Percentiles rank a stretch among this genome's conserved stretches.
Evolutionary conservation across 2,113 vertebrate species (phyloP).

Genomic region (Macaca nemestrina): DNA sequence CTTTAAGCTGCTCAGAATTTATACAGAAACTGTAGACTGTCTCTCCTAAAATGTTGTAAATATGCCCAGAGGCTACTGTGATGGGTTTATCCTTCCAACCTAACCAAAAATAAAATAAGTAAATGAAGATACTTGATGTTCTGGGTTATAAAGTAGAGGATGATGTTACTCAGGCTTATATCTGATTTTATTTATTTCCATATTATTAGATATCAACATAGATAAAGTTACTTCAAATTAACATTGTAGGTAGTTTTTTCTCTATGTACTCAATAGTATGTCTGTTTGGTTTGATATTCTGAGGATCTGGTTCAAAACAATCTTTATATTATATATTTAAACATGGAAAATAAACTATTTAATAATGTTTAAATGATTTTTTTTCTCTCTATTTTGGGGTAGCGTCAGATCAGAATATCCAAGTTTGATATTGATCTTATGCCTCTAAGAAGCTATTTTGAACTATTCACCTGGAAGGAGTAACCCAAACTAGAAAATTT

Average conservation of each 20-base stretch:
- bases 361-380: neutral
- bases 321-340: constrained; percentile 17
- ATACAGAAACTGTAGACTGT: constrained; percentile 73
- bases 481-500: neutral
- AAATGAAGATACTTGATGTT: constrained; percentile 16
- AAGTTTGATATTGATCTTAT: neutral
- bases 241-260: neutral
- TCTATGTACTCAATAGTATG: neutral
- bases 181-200: constrained; percentile 43
- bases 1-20: constrained; percentile 79
- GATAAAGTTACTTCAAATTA: neutral
- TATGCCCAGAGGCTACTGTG: constrained; percentile 50
- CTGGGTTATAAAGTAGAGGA: constrained; percentile 59
- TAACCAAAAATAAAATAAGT: constrained; percentile 47
- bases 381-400: neutral
- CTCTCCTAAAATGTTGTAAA: constrained; percentile 66
- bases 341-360: neutral
- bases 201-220: neutral
- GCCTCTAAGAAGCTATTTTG: constrained; percentile 10
- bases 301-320: neutral
- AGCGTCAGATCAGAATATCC: constrained; percentile 1
- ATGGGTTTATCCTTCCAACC: constrained; percentile 29
- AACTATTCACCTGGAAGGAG: neutral
- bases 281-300: neutral
- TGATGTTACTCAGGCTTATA: neutral